Evolutionary conservation across 2,797 vertebrate genomes (phyloP).

Genomic region (Lacerta agilis): DNA sequence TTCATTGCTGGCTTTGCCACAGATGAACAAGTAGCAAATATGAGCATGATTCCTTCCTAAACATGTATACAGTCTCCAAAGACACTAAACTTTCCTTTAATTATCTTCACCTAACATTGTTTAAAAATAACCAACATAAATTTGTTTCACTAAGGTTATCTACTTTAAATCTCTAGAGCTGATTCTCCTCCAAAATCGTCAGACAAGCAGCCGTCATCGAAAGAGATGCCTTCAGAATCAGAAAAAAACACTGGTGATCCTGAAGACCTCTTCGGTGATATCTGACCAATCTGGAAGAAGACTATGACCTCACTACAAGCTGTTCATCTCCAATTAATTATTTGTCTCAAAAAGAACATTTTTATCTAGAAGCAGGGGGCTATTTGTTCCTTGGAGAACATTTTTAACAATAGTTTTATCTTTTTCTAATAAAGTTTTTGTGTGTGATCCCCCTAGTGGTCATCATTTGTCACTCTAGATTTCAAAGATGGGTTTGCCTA

Average conservation of each 20-base stretch:
- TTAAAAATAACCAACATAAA: background rate
- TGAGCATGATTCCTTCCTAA: constrained; percentile 26
- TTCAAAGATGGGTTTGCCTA: background rate
- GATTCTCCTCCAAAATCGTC: constrained; percentile 41
- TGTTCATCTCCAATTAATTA: constrained; percentile 37
- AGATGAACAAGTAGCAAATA: background rate
- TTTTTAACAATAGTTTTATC: background rate
- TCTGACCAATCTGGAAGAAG: constrained; percentile 70
- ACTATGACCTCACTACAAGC: background rate
- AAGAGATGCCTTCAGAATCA: constrained; percentile 71
- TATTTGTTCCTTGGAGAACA: background rate
- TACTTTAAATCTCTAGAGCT: constrained; percentile 69
- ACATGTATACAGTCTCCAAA: constrained; percentile 49
- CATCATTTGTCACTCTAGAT: background rate
- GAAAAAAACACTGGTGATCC: constrained; percentile 75
- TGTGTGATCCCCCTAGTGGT: constrained; percentile 31
- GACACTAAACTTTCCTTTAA: constrained; percentile 29
- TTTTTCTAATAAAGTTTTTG: constrained; percentile 15
- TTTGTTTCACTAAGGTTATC: constrained; percentile 34
- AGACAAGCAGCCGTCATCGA: constrained; percentile 46
- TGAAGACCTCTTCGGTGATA: constrained; percentile 87
- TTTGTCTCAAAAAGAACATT: constrained; percentile 17
- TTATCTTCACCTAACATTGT: background rate
- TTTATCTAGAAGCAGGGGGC: background rate
- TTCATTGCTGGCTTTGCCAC: constrained; percentile 31